Conservation (phyloP, 2,797 vertebrate genomes). For the Petrocephalus schoutedeni region DNA sequence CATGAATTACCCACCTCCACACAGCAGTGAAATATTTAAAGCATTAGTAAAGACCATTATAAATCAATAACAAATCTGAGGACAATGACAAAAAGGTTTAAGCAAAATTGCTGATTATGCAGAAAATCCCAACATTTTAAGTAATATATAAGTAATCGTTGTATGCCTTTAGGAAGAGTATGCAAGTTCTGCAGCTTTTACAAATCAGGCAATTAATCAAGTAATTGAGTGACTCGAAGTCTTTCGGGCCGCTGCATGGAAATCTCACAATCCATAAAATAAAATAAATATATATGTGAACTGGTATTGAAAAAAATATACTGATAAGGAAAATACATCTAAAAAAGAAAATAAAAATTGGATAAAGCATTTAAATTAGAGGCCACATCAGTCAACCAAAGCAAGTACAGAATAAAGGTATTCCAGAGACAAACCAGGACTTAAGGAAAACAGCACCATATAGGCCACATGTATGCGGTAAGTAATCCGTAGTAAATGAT, state of each 20-base stretch:
- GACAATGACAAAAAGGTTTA: background rate
- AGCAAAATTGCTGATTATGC: background rate
- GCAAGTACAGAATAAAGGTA: background rate
- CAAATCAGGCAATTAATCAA: background rate
- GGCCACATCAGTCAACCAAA: background rate
- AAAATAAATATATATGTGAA: background rate
- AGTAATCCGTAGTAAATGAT: background rate
- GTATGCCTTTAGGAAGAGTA: background rate
- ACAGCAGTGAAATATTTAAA: background rate
- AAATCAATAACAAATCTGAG: background rate
- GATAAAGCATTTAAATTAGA: background rate
- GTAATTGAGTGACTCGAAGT: background rate
- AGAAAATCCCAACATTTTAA: background rate
- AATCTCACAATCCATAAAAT: background rate
- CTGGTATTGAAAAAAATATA: background rate
- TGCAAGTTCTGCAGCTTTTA: background rate
- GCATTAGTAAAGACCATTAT: background rate
- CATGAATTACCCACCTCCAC: background rate
- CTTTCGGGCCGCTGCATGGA: background rate
- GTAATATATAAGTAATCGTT: background rate
- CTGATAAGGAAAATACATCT: background rate
- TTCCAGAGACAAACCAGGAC: background rate
- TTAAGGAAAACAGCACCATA: background rate
- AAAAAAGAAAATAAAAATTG: background rate
- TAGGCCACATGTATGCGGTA: background rate